Base-by-base conservation (phyloP, 2,888 invertebrate genomes). In the Bombyx huttoni region DNA sequence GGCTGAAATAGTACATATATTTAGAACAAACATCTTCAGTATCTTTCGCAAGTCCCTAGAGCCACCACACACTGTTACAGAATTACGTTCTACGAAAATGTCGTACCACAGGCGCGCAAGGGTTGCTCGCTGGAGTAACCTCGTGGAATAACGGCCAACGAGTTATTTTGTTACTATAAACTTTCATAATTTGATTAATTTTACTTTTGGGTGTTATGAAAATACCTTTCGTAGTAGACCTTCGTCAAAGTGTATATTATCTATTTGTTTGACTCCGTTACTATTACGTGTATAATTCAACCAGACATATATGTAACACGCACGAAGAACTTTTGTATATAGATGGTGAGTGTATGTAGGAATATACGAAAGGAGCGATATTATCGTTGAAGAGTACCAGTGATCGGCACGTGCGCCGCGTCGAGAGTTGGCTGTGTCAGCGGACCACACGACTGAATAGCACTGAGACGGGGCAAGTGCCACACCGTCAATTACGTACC, bases 61-160 rank as follows among this genome's bases (percentile, higher is more conserved):
- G 81, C 70, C 75, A 77, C 73, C 75, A 75, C 75, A 70, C 73
- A 67, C 71, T 75, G 70, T 73, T 73, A 73, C 75, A 65, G 78
- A 75, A 79, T 83, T 81, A 81, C 80, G 77, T 80, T 83, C 80
- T 83, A 81, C 76, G 76, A 73, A 79, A 81, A 81, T 81, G 82
- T 81, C 76, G 75, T 73, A 58, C 61, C 67, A 76, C 70, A 73
- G 67, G 73, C 70, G 70, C 69, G 70, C 67, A 71, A 72, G 68
- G 70, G 65, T 75, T 70, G 63, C 51, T 63, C 62, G 66, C 64
- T 65, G 57, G 70, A 78, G 79, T 80, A 76, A 80, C 75, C 73
- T 68, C 59, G 64, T 69, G 65, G 74, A 79, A 78, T 77, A 75
- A 75, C 76, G 77, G 77, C 70, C 68, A 67, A 64, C 68, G 68